A percentile compares a stretch with the other conserved stretches of the same genome.
Evolutionary conservation across 2,888 invertebrate species (phyloP).

Genomic region (Lithophane leautieri): DNA sequence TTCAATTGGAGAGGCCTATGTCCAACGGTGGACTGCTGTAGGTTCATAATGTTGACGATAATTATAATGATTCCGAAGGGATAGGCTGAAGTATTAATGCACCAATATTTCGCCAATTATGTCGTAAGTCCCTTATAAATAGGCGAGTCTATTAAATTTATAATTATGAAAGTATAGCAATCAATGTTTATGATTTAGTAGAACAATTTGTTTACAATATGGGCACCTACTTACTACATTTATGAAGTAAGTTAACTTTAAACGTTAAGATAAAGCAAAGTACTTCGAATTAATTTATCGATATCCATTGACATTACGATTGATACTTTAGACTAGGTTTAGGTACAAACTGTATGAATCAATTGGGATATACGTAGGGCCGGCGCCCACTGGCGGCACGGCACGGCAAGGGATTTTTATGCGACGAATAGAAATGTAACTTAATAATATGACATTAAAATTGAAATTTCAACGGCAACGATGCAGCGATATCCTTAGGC

Average conservation of each 20-base stretch:
- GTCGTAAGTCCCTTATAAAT: neutral
- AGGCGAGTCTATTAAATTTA: too few species aligned
- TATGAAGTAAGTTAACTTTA: slow-evolving; percentile 1
- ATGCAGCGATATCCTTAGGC: too few species aligned
- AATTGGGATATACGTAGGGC: neutral
- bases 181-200: neutral
- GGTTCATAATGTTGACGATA: too few species aligned
- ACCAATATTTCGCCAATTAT: neutral
- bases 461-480: too few species aligned
- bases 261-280: slow-evolving; percentile 18
- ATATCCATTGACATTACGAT: neutral
- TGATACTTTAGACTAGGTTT: neutral
- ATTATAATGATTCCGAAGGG: neutral
- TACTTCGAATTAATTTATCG: neutral
- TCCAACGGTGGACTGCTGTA: too few species aligned
- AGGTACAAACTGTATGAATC: neutral
- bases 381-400: too few species aligned
- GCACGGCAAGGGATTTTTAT: too few species aligned
- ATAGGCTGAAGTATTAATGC: neutral
- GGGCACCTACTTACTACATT: neutral
- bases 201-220: neutral
- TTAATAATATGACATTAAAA: too few species aligned
- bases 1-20: too few species aligned
- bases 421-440: too few species aligned
- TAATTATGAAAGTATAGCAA: neutral